A percentile compares a stretch with the other conserved stretches of the same genome.
phyloP scores from a whole-genome alignment of 2,113 vertebrate genomes.

The Equus quagga region DNA sequence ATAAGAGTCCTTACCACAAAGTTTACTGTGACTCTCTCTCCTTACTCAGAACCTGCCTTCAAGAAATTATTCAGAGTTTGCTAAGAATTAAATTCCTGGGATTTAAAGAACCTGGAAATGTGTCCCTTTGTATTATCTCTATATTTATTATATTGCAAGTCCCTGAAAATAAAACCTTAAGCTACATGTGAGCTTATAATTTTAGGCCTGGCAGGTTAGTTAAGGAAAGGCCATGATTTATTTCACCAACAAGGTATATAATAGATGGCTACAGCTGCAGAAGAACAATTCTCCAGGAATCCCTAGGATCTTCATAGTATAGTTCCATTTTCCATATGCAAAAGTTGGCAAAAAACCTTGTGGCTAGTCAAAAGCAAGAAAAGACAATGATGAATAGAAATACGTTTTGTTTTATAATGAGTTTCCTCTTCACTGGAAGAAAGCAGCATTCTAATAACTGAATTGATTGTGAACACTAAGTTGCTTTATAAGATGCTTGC shows the following conservation, averaged over 20 bases:
- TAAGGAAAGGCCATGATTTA: not conserved
- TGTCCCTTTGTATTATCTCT: not conserved
- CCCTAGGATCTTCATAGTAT: not conserved
- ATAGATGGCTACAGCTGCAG: not conserved
- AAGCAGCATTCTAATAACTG: not conserved
- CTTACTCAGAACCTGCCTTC: not conserved
- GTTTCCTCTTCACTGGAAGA: not conserved
- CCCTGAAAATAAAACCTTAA: not conserved
- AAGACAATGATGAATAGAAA: not conserved
- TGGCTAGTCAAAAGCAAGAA: not conserved
- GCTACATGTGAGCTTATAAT: not conserved
- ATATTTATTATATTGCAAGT: not conserved
- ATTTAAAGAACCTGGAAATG: not conserved
- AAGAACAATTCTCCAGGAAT: not conserved
- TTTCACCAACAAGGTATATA: not conserved
- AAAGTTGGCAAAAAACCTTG: not conserved
- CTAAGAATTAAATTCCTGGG: constrained; percentile 5
- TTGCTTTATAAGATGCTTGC: not conserved
- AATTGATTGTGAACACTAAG: not conserved
- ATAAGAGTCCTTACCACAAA: not conserved
- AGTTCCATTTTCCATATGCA: not conserved
- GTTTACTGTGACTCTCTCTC: not conserved
- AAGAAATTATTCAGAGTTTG: not conserved
- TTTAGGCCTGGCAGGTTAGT: not conserved
- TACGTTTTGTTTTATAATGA: constrained; percentile 1